Evolutionary conservation across 23 tunicate genomes (phyloP).

Genomic region (Ciona savignyi): DNA sequence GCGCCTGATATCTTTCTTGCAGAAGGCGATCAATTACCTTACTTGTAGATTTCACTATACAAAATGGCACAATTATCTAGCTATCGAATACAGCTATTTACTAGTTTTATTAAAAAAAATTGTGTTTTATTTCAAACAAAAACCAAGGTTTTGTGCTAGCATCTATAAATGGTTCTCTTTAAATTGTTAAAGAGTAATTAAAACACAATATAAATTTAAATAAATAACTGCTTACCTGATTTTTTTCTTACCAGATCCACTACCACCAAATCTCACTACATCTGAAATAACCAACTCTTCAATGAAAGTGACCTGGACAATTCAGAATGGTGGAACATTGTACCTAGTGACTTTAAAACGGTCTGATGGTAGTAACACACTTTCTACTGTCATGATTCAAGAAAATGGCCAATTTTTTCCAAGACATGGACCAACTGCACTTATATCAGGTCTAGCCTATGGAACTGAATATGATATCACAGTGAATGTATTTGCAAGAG

Average conservation of each 20-base stretch:
- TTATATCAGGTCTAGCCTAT: constrained; percentile 15
- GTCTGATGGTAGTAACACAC: background rate
- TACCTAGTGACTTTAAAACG: background rate
- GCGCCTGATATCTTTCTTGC: background rate
- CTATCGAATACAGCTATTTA: too few relatives aligned
- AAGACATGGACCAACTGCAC: constrained; percentile 3
- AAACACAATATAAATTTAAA: too few relatives aligned
- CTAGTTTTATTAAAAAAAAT: background rate
- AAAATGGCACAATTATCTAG: too few relatives aligned
- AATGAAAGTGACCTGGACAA: constrained; percentile 4
- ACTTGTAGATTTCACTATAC: too few relatives aligned
- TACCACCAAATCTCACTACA: constrained; percentile 12
- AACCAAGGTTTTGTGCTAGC: too few relatives aligned
- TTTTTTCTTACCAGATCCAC: constrained; percentile 4
- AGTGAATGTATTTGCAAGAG: background rate
- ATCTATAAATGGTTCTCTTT: too few relatives aligned
- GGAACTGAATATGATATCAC: constrained; percentile 42
- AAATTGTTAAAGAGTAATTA: too few relatives aligned
- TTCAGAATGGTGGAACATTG: background rate
- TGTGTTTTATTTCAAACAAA: background rate
- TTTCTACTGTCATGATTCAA: background rate
- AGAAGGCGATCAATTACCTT: too few relatives aligned
- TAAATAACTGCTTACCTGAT: too few relatives aligned
- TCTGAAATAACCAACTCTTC: constrained; percentile 5
- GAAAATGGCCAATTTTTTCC: constrained; percentile 5